Conservation (phyloP, 2,888 invertebrate species). For the Gymnocheta viridis region DNA sequence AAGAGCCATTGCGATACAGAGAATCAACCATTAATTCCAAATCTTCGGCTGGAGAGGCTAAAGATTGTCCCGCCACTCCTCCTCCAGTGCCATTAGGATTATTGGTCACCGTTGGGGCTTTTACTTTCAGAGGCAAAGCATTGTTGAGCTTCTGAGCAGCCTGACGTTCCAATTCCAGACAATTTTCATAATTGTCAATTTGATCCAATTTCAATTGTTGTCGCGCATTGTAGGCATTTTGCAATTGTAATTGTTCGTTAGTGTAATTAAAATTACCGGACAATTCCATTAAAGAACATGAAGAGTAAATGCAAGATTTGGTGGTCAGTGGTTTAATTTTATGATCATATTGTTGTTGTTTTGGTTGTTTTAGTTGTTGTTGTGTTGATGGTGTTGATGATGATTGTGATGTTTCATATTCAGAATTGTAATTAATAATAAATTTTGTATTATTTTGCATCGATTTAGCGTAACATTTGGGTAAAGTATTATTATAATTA, state of each 20-base stretch:
- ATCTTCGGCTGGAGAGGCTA: slow-evolving; percentile 45
- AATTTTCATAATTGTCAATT: slow-evolving; percentile 80
- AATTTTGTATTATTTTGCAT: slow-evolving; percentile 71
- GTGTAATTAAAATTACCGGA: slow-evolving; percentile 67
- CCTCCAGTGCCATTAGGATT: slow-evolving; percentile 68
- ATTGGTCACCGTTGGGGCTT: slow-evolving; percentile 47
- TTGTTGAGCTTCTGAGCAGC: slow-evolving; percentile 71
- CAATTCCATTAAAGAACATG: slow-evolving; percentile 45
- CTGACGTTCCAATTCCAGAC: slow-evolving; percentile 75
- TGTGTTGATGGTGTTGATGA: slow-evolving; percentile 73
- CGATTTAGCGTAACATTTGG: slow-evolving; percentile 64
- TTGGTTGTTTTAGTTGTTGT: slow-evolving; percentile 62
- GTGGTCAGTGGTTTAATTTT: slow-evolving; percentile 69
- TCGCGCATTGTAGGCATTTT: slow-evolving; percentile 78
- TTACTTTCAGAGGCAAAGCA: slow-evolving; percentile 26
- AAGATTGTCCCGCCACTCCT: slow-evolving; percentile 16
- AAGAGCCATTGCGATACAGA: slow-evolving; percentile 77
- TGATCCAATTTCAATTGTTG: slow-evolving; percentile 80
- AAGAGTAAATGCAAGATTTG: slow-evolving; percentile 43
- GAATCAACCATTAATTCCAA: slow-evolving; percentile 67
- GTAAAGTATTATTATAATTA: slow-evolving; percentile 60
- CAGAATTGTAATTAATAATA: slow-evolving; percentile 78
- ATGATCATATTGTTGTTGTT: slow-evolving; percentile 67
- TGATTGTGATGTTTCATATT: slow-evolving; percentile 72
- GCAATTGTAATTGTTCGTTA: slow-evolving; percentile 75